Percentiles rank a stretch among this genome's conserved stretches.
phyloP scores from a whole-genome alignment of 2,797 vertebrate species.

The Coccyzus lansbergi region DNA sequence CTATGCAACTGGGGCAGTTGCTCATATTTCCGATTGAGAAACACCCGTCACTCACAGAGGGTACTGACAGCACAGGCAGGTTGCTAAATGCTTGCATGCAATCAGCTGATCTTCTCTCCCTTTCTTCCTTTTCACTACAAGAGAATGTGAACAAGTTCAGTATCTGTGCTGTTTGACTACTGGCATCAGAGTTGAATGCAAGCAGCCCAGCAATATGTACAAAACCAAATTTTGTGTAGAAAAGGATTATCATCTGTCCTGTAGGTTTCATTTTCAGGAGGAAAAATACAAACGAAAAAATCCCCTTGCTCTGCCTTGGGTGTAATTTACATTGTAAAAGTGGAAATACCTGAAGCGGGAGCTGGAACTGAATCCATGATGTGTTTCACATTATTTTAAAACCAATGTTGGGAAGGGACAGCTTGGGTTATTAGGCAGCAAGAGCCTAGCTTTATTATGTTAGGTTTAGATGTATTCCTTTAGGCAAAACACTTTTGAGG shows the following conservation, averaged over 20 bases:
- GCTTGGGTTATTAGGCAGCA: not conserved
- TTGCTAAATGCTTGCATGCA: constrained; percentile 47
- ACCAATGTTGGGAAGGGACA: not conserved
- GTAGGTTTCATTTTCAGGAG: constrained; percentile 42
- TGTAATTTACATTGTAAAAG: constrained; percentile 10
- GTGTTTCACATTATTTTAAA: not conserved
- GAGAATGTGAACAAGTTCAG: constrained; percentile 57
- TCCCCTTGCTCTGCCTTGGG: not conserved
- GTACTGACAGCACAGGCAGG: constrained; percentile 47
- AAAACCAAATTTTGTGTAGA: constrained; percentile 24
- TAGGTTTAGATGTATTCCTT: not conserved
- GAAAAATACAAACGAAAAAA: not conserved
- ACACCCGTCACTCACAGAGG: constrained; percentile 33
- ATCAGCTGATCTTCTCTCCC: constrained; percentile 18
- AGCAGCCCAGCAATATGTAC: not conserved
- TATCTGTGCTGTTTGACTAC: constrained; percentile 24
- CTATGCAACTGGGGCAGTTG: constrained; percentile 18
- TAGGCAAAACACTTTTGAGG: not conserved
- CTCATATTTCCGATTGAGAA: constrained; percentile 60
- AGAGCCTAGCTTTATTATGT: not conserved
- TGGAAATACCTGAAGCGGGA: constrained; percentile 35
- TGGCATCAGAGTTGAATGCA: constrained; percentile 61
- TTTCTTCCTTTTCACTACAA: constrained; percentile 11
- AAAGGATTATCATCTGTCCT: constrained; percentile 24
- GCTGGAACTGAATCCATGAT: not conserved